Percentiles rank a stretch among this genome's conserved stretches.
phyloP scores from a whole-genome alignment of 64 coral and sea anemone genomes.

The Pocillopora verrucosa region DNA sequence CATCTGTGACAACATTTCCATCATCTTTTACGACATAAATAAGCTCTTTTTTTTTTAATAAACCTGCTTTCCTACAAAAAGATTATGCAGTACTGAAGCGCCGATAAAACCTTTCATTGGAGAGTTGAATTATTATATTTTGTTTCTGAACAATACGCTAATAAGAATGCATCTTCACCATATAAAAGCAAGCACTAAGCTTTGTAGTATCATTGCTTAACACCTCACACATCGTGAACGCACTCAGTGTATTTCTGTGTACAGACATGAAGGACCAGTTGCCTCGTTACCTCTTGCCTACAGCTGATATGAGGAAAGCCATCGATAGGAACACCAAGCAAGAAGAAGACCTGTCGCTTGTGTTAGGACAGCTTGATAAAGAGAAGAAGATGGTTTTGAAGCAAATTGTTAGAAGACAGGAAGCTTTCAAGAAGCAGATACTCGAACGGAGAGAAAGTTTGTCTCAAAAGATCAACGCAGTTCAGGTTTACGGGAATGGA shows the following conservation, averaged over 20 bases:
- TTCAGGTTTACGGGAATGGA: background rate
- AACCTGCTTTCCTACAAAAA: too few relatives aligned
- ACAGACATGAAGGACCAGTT: slow-evolving; percentile 2
- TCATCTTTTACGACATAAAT: too few relatives aligned
- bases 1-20: too few relatives aligned
- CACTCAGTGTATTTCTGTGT: background rate
- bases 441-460: background rate
- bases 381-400: background rate
- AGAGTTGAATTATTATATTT: too few relatives aligned
- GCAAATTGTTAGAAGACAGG: slow-evolving; percentile 8
- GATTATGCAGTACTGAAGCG: too few relatives aligned
- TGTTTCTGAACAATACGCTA: too few relatives aligned
- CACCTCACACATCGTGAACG: background rate
- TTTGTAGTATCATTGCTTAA: background rate
- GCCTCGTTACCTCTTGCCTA: background rate
- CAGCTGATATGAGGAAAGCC: slow-evolving; percentile 21
- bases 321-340: slow-evolving; percentile 6
- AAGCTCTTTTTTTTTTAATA: too few relatives aligned
- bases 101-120: too few relatives aligned
- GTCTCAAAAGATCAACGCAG: background rate
- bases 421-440: background rate
- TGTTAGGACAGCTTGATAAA: slow-evolving; percentile 6
- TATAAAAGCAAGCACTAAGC: background rate
- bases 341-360: slow-evolving; percentile 2
- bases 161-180: too few relatives aligned